A percentile compares a stretch with the other conserved stretches of the same genome.
Conservation (phyloP, 2,888 invertebrate species). For the Alentia gelatinosa region DNA sequence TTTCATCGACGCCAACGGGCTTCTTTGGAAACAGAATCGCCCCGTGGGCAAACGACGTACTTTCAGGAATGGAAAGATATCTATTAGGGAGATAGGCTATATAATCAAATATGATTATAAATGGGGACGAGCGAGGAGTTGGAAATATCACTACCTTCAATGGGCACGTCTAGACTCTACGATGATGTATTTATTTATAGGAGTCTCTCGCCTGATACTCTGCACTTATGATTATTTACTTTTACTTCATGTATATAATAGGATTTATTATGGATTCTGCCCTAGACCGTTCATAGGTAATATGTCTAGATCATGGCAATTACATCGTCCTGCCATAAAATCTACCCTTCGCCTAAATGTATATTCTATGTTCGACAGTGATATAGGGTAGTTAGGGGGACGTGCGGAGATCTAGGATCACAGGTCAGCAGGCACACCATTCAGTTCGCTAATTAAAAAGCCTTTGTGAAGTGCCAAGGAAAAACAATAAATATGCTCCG, state of each 20-base stretch:
- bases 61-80: neutral
- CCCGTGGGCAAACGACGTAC: neutral
- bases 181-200: no score
- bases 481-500: neutral
- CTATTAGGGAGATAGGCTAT: neutral
- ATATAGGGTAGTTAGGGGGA: neutral
- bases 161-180: no score
- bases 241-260: neutral
- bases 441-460: neutral
- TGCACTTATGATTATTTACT: no score
- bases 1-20: neutral
- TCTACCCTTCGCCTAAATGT: neutral
- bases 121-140: no score
- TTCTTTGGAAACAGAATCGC: neutral
- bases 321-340: neutral
- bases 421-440: conserved; percentile 31
- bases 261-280: neutral
- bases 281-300: neutral
- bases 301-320: neutral
- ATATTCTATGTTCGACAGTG: neutral
- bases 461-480: conserved; percentile 1
- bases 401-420: neutral
- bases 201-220: no score
- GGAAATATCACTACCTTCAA: no score
- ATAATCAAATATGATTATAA: no score